A percentile compares a stretch with the other conserved stretches of the same genome.
Evolutionary conservation across 2,888 invertebrate genomes (phyloP).

Genomic region (Watsonalla binaria): DNA sequence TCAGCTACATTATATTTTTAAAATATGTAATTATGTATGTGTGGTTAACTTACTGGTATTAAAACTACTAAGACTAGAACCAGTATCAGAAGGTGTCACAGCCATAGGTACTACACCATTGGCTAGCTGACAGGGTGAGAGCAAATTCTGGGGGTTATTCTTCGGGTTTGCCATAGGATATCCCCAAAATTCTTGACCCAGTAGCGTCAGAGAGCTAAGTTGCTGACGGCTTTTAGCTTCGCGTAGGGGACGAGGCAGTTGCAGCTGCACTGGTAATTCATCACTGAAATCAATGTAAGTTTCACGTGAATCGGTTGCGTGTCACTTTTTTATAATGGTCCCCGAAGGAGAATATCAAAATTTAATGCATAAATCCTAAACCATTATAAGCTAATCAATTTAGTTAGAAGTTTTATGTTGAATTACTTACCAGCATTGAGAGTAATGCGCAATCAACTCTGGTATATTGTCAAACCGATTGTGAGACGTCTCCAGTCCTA

Average conservation of each 20-base stretch:
- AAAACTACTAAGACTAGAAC: constrained; percentile 87
- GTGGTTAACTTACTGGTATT: constrained; percentile 72
- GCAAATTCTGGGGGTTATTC: constrained; percentile 62
- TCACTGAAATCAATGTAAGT: constrained; percentile 79
- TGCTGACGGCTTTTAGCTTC: constrained; percentile 94
- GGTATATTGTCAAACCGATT: constrained; percentile 96
- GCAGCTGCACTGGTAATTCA: constrained; percentile 94
- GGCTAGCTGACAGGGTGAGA: constrained; percentile 58
- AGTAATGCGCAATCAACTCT: constrained; percentile 94
- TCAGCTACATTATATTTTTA: too few relatives aligned
- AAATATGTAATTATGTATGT: too few relatives aligned
- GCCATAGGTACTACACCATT: constrained; percentile 68
- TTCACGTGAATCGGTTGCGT: background rate
- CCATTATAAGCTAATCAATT: too few relatives aligned
- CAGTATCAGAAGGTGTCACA: constrained; percentile 81
- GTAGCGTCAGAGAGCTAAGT: constrained; percentile 91
- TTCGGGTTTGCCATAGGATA: constrained; percentile 88
- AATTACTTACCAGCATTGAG: constrained; percentile 87
- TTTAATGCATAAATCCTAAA: too few relatives aligned
- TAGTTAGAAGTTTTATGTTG: background rate
- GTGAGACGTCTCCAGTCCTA: constrained; percentile 95
- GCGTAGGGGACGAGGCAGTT: constrained; percentile 89
- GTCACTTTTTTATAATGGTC: background rate
- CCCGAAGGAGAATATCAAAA: too few relatives aligned
- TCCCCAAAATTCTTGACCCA: constrained; percentile 93